Conservation (phyloP, 2,888 invertebrate species). For the Thumatha senex region DNA sequence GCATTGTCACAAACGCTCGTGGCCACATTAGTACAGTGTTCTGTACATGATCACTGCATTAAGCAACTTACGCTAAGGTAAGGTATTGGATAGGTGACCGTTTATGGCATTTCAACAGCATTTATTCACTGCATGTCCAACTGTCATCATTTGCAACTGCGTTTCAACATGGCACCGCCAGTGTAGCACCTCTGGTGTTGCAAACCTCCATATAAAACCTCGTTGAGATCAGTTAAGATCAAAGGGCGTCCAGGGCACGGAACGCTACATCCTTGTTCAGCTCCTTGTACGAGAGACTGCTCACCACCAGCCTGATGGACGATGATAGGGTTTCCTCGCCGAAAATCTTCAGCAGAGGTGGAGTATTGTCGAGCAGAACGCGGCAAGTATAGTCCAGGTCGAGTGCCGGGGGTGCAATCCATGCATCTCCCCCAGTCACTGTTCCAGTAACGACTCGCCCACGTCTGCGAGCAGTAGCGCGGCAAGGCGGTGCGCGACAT, state of each 20-base stretch:
- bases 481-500: constrained; percentile 57
- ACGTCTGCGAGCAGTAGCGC: constrained; percentile 65
- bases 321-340: constrained; percentile 52
- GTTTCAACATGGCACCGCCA: too few relatives aligned
- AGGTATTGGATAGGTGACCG: background rate
- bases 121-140: too few relatives aligned
- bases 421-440: constrained; percentile 56
- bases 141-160: background rate
- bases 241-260: constrained; percentile 61
- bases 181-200: too few relatives aligned
- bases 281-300: constrained; percentile 50
- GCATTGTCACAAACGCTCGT: too few relatives aligned
- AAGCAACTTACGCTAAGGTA: too few relatives aligned
- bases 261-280: constrained; percentile 60
- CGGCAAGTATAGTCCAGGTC: constrained; percentile 53
- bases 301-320: constrained; percentile 43
- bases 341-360: constrained; percentile 54
- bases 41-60: too few relatives aligned
- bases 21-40: too few relatives aligned
- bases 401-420: constrained; percentile 45
- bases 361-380: constrained; percentile 43
- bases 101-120: background rate
- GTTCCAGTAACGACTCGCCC: constrained; percentile 56
- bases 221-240: constrained; percentile 48
- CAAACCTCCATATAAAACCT: too few relatives aligned